phyloP scores from a whole-genome alignment of 2,797 vertebrate species.

The Manis javanica region DNA sequence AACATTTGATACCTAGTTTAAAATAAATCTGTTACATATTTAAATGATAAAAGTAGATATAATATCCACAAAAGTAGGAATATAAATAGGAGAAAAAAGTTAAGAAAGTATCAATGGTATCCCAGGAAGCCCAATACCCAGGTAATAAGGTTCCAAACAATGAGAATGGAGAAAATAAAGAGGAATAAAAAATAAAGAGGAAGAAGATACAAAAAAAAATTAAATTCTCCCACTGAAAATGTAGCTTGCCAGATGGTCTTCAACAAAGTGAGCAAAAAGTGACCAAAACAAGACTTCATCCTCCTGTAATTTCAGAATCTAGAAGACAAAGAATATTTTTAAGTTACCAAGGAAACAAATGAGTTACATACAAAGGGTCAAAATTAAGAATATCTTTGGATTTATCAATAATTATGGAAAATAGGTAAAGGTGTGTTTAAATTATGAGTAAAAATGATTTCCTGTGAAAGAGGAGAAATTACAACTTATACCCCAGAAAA shows the following conservation, averaged over 20 bases:
- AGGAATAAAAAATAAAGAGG: neutral
- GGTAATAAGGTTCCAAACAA: neutral
- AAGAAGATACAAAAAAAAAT: neutral
- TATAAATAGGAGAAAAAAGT: neutral
- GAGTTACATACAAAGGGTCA: neutral
- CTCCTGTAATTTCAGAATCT: neutral
- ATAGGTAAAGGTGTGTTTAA: neutral
- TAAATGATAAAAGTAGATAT: neutral
- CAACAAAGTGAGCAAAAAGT: neutral
- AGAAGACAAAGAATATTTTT: neutral
- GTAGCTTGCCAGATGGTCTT: neutral
- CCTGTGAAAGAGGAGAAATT: neutral
- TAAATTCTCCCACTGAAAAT: neutral
- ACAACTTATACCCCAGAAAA: neutral
- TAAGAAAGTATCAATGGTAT: neutral
- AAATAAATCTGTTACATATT: neutral
- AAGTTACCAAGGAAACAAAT: neutral
- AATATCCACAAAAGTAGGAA: neutral
- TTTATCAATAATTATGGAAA: neutral
- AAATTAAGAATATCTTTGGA: neutral
- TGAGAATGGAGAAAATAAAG: neutral
- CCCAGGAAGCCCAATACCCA: neutral
- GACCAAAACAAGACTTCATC: neutral
- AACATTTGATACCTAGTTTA: neutral
- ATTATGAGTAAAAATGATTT: neutral